A percentile compares a stretch with the other conserved stretches of the same genome.
phyloP scores from a whole-genome alignment of 2,888 invertebrate genomes.

The Laspeyria flexula region DNA sequence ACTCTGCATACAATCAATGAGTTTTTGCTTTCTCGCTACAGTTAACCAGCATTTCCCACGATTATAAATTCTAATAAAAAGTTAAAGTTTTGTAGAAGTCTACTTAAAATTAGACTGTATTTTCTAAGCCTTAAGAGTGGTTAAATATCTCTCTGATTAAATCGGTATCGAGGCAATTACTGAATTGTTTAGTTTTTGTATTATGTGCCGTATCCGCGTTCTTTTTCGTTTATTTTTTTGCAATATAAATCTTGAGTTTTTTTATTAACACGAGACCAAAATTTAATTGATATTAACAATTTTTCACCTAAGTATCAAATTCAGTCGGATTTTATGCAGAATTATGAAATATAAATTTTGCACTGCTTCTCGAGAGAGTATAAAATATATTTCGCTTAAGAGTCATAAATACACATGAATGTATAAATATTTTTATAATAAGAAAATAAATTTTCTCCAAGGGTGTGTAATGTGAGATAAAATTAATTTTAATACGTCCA shows the following conservation, averaged over 20 bases:
- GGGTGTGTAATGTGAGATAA: no score
- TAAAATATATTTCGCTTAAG: no score
- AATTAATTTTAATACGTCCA: not conserved
- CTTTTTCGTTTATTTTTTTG: constrained; percentile 10
- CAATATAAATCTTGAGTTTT: not conserved
- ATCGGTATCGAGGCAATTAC: constrained; percentile 19
- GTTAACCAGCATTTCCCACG: constrained; percentile 75
- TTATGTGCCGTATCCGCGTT: constrained; percentile 32
- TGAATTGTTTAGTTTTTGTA: constrained; percentile 22
- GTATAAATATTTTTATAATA: no score
- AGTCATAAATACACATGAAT: no score
- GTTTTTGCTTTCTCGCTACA: constrained; percentile 68
- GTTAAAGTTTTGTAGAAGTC: constrained; percentile 39
- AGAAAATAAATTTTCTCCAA: no score
- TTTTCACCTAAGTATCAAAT: no score
- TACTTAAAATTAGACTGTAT: constrained; percentile 21
- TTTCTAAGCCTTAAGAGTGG: not conserved
- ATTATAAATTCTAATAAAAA: constrained; percentile 66
- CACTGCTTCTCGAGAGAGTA: no score
- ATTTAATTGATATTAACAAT: no score
- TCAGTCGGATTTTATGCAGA: no score
- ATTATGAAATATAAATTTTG: no score
- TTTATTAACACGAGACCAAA: not conserved
- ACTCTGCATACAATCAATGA: constrained; percentile 55
- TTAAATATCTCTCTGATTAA: not conserved